Evolutionary conservation across 1,140 invertebrate species (phyloP).

Genomic region (Hyles euphorbiae): DNA sequence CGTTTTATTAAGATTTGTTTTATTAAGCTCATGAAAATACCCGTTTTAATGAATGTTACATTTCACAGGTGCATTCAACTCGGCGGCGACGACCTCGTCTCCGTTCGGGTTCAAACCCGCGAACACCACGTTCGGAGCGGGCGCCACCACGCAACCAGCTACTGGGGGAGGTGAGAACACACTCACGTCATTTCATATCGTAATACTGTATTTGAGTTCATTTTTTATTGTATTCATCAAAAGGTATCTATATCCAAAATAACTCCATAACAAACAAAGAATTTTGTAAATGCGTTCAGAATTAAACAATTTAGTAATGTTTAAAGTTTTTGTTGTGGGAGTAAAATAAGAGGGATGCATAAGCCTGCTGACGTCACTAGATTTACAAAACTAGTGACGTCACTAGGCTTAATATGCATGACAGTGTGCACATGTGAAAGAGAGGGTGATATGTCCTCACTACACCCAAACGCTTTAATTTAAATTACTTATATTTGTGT

Average conservation of each 20-base stretch:
- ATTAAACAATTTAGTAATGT: too few species aligned
- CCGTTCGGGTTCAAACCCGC: slow-evolving; percentile 60
- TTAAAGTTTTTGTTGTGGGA: too few species aligned
- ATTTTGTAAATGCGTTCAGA: too few species aligned
- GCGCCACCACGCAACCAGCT: slow-evolving; percentile 44
- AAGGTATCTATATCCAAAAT: too few species aligned
- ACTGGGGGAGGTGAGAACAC: slow-evolving; percentile 39
- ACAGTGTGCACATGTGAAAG: not conserved
- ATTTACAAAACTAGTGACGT: too few species aligned
- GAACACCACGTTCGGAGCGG: slow-evolving; percentile 56
- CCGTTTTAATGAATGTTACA: not conserved
- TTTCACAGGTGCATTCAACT: slow-evolving; percentile 39
- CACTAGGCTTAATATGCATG: too few species aligned
- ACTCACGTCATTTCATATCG: too few species aligned
- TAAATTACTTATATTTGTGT: too few species aligned
- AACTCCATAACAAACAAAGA: too few species aligned
- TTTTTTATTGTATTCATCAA: too few species aligned
- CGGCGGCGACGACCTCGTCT: slow-evolving; percentile 40
- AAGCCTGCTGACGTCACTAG: not conserved
- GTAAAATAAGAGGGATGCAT: not conserved
- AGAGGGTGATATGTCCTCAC: not conserved
- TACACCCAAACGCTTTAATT: not conserved
- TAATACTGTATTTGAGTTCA: too few species aligned
- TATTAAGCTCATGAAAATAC: not conserved
- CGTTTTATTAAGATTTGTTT: too few species aligned